Base-by-base conservation (phyloP, 1,140 invertebrate species). In the Philotrypesis tridentata region DNA sequence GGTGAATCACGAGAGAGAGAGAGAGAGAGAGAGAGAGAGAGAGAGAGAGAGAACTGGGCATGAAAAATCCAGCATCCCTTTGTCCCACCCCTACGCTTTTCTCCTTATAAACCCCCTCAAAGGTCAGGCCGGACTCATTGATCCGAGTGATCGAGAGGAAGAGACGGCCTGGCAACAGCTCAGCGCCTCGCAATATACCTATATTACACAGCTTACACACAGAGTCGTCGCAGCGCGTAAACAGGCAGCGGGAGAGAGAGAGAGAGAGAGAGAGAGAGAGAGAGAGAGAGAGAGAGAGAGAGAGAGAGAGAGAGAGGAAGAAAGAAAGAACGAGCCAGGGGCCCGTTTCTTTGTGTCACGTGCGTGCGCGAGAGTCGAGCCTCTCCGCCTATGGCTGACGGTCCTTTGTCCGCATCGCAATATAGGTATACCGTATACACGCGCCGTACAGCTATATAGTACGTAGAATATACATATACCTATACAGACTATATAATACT, bases 41-140 rank as follows among this genome's bases (percentile, higher is more conserved):
- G n/a, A n/a, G n/a, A n/a, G n/a, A n/a, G n/a, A n/a, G n/a, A n/a
- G n/a, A n/a, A n/a, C n/a, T n/a, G n/a, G 8, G 14, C 25, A 33
- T 2, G 8, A n/a, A 9, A 61, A 61, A 61, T 8, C 21, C 29
- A 71, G 40, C 31, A 33, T 71, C 40, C 25, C 40, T 73, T 72
- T 73, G 11, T 73, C 11, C 71, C 40, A 43, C 43, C 43, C 37
- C 37, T n/a, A 65, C 48, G 23, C 21, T 17, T 55, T 55, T 55
- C 23, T n/a, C 11, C 37, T 61, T 74, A 67, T 79, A 3, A 3
- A 77, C 80, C 78, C 75, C 31, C 48, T 55, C 81, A 78, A 84
- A 85, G 74, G 84, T 84, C 81, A 82, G 80, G 82, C 85, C 67
- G 79, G 77, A 86, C 83, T 85, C 83, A 84, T 86, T 82, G 85